Evolutionary conservation across 2,113 vertebrate species (phyloP).

Genomic region (Parus major): DNA sequence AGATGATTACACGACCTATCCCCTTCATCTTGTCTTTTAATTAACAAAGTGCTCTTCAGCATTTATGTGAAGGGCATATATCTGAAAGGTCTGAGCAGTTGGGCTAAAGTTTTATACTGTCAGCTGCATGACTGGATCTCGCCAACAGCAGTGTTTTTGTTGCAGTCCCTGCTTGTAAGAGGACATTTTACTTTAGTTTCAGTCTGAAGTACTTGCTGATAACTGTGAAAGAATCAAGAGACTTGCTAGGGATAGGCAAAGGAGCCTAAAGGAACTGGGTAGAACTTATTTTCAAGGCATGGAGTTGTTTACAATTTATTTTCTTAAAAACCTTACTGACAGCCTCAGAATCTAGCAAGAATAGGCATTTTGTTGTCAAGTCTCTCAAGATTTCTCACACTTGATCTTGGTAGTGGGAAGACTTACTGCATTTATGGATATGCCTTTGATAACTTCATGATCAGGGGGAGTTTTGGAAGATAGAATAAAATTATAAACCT

Average conservation of each 20-base stretch:
- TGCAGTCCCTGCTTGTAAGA: not conserved
- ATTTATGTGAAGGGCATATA: not conserved
- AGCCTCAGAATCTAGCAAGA: constrained; percentile 13
- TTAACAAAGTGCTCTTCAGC: not conserved
- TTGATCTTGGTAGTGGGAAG: not conserved
- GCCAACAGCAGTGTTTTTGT: not conserved
- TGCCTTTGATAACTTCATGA: not conserved
- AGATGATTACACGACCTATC: not conserved
- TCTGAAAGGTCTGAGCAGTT: not conserved
- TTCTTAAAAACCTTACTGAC: not conserved
- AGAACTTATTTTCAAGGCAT: not conserved
- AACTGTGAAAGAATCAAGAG: not conserved
- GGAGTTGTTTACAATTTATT: not conserved
- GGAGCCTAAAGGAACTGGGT: not conserved
- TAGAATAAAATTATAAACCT: constrained; percentile 42
- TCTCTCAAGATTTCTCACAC: constrained; percentile 38
- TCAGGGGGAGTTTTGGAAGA: not conserved
- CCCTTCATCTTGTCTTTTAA: not conserved
- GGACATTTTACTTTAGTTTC: not conserved
- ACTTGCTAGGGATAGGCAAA: not conserved
- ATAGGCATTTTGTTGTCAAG: constrained; percentile 38
- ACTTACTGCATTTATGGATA: not conserved
- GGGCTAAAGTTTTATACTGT: not conserved
- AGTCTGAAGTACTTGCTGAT: not conserved
- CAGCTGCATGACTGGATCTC: not conserved